These are phyloP conservation scores for Syngnathus scovelli DNA, from an alignment of 2,113 vertebrate species.

Conservation along the genomic window DNA sequence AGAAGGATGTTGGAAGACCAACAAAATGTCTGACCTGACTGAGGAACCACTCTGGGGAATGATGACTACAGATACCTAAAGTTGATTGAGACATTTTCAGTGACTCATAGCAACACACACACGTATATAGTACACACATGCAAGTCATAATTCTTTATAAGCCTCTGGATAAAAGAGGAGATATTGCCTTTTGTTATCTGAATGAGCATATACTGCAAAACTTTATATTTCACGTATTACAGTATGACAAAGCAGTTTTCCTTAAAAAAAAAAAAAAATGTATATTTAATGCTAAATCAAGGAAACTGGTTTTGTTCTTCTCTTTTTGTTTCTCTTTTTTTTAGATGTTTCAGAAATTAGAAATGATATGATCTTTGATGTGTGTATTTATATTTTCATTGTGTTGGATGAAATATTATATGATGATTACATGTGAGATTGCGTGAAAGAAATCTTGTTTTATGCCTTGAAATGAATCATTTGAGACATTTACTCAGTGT, in stretches of 20 bases:
- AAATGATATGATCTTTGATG: neutral
- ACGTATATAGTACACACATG: neutral
- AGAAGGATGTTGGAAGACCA: slow-evolving; percentile 51
- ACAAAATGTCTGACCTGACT: slow-evolving; percentile 58
- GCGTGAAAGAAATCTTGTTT: neutral
- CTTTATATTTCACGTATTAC: too few species aligned
- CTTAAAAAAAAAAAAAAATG: too few species aligned
- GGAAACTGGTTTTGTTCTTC: too few species aligned
- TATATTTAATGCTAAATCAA: too few species aligned
- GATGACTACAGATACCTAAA: slow-evolving; percentile 28
- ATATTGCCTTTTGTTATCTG: neutral
- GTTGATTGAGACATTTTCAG: slow-evolving; percentile 8
- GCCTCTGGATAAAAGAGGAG: neutral
- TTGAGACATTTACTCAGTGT: slow-evolving; percentile 20
- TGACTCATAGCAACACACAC: slow-evolving; percentile 2
- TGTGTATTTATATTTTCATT: neutral
- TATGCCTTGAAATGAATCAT: neutral
- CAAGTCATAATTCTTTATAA: neutral
- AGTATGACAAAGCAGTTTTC: neutral
- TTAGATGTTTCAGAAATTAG: too few species aligned
- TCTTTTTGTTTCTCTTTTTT: too few species aligned
- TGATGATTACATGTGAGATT: neutral
- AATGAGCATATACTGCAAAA: neutral
- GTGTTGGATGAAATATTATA: neutral
- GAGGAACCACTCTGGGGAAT: slow-evolving; percentile 49